Evolutionary conservation across 1,140 invertebrate species (phyloP).

Genomic region (Hylaeus anthracinus): DNA sequence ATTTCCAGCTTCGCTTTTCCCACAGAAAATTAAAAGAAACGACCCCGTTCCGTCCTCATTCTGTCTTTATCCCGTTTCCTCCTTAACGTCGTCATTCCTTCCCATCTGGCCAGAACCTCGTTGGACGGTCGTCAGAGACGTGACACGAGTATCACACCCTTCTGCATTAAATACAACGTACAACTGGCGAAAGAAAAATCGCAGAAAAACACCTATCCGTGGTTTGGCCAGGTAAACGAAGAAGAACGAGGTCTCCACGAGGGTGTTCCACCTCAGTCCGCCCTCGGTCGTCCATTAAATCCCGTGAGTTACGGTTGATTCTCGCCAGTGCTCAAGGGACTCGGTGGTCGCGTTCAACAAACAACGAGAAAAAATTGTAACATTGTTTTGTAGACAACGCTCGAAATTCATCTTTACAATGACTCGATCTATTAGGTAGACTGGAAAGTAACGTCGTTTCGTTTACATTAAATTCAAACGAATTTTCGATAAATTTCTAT

Average conservation of each 20-base stretch:
- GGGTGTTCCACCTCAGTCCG: background rate
- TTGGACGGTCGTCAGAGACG: background rate
- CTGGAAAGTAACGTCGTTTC: too few species aligned
- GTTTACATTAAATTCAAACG: too few species aligned
- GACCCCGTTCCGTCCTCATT: background rate
- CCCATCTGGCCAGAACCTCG: background rate
- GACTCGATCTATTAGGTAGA: too few species aligned
- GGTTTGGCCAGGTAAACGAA: conserved; percentile 34
- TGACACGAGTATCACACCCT: background rate
- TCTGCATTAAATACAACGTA: background rate
- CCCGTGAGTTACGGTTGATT: conserved; percentile 29
- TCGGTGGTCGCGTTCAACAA: too few species aligned
- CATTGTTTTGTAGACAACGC: too few species aligned
- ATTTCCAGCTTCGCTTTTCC: background rate
- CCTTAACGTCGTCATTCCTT: conserved; percentile 3
- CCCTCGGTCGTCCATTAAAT: conserved; percentile 29
- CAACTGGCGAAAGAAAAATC: background rate
- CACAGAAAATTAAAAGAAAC: background rate
- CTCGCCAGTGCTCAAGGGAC: background rate
- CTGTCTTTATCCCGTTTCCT: too few species aligned
- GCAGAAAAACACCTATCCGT: conserved; percentile 20
- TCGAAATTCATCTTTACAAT: too few species aligned
- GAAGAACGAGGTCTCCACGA: conserved; percentile 27
- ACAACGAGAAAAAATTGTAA: too few species aligned
- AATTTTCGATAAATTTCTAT: too few species aligned